Base-by-base conservation (phyloP, 1,140 invertebrate genomes). In the Aphis craccivora region DNA sequence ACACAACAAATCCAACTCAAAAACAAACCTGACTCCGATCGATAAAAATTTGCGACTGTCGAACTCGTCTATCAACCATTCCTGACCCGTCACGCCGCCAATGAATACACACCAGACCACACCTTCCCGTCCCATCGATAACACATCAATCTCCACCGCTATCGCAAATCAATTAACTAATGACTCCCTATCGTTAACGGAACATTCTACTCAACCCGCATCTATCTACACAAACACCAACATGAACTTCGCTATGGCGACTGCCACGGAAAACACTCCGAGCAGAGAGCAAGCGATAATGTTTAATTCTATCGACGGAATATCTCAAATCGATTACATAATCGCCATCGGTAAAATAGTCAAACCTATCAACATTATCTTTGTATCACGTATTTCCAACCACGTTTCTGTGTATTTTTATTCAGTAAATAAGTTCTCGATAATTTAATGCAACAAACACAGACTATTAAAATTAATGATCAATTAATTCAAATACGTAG, bases 241-340 rank as follows among this genome's bases (percentile, higher is more conserved):
- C 83, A 84, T 86, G 37, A 45, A 86, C 14, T 86, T 86, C 40
- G 40, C 83, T 45, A 45, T 20, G 20, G 37, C 9, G 20, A 43
- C 83, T 6, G 83, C 83, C 6, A 86, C 7, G 83, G 37, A 86
- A 43, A 86, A 43, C 5, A 86, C 20, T 84, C 40, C 25, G 20
- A 43, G 22, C 22, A 86, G 83, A 43, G 83, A 86, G 9, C 40
- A 86, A 86, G 83, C 83, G 37, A 86, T 86, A 86, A 40, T 86
- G 20, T 86, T 86, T 22, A 86, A 84, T 84, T 84, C 23, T 43
- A 45, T 86, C 8, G 40, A 86, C 2, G 40, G 40, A 43, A 86
- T 45, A 43, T 22, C 83, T 7, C 83, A 86, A 86, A 86, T 23
- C 1, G 83, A 86, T 0, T 86, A 86, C 83, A 43, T 86, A 86